Percentiles rank a stretch among this genome's conserved stretches.
These are phyloP conservation scores for Plagiodera versicolora DNA, from an alignment of 2,888 invertebrate species.

Conservation along the genomic window DNA sequence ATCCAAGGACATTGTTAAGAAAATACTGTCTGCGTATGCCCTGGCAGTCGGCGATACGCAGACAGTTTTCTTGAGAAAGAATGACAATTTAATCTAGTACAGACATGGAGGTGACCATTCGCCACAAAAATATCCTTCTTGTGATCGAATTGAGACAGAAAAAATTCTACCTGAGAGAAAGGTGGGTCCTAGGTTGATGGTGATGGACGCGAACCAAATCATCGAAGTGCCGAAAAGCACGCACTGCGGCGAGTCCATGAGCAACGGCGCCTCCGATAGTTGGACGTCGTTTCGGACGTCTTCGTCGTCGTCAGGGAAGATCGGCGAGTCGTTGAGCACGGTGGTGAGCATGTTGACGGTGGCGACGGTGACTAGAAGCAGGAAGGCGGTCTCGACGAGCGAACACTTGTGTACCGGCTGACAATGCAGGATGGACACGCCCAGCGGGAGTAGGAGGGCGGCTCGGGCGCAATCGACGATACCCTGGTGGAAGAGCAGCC, in stretches of 20 bases:
- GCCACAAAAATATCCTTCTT: too few relatives aligned
- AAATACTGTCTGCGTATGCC: too few relatives aligned
- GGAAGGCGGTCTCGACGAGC: conserved; percentile 84
- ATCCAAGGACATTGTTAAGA: too few relatives aligned
- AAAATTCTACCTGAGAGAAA: conserved; percentile 82
- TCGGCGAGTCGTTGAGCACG: conserved; percentile 82
- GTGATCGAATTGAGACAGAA: too few relatives aligned
- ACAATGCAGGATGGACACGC: conserved; percentile 77
- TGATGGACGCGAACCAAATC: conserved; percentile 92
- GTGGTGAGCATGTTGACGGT: conserved; percentile 90
- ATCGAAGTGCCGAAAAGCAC: conserved; percentile 89
- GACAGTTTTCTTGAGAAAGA: too few relatives aligned
- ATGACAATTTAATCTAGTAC: too few relatives aligned
- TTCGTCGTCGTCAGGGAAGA: conserved; percentile 82
- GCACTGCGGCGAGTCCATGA: conserved; percentile 87
- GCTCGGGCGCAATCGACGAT: conserved; percentile 82
- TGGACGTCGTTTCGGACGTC: conserved; percentile 70
- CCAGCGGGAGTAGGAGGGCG: conserved; percentile 76
- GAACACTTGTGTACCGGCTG: conserved; percentile 86
- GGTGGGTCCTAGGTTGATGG: conserved; percentile 87
- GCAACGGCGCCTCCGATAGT: conserved; percentile 56
- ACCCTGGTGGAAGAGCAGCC: conserved; percentile 81
- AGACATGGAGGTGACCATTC: too few relatives aligned
- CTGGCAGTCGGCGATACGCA: too few relatives aligned
- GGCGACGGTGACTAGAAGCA: conserved; percentile 84